Base-by-base conservation (phyloP, 2,113 vertebrate genomes). In the Embiotoca jacksoni region DNA sequence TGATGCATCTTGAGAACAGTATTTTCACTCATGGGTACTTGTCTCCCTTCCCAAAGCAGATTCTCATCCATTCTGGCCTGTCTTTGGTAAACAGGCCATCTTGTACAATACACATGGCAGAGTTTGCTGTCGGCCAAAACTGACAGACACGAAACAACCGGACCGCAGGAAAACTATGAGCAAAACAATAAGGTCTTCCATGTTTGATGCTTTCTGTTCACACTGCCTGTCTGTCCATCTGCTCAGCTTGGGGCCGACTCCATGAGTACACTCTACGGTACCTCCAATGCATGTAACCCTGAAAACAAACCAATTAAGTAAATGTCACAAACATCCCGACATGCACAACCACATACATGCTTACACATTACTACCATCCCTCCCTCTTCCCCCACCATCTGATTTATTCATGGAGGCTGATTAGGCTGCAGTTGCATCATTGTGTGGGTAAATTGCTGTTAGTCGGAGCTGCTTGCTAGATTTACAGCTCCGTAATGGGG, bases 401-500 rank as follows among this genome's bases (percentile, higher is more conserved):
- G 58, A 84, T 91, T 83, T 86, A 88, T 92, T 87, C 84, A 88
- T 84, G 81, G 69, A 4, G 31, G 62, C 52, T 79, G 86, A 88
- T 89, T 78, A 85, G 81, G 68, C 76, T 85, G 75, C 63, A 72
- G 88, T 83, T 77, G 72, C 86, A 78, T 79, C 67, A 86, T 66
- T 83, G 81, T 88, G 82, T 68, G 82, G 68, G 86, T 81, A 89
- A 89, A 89, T 84, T 82, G 80, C 89, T 86, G 85, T 82, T 76
- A 76, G 86, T 63, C 47, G 60, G 83, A 84, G 84, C 78, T 60
- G 73, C 82, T 86, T 55, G 66, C 66, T 72, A 86, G 91, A 93
- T 93, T 93, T 92, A 93, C 91, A 83, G 81, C 89, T 73, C 61
- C 63, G 87, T 94, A 93, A 94, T 93, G 81, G 89, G 81, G 62